Evolutionary conservation across 2,113 vertebrate species (phyloP), one percentile per base, ranked within the genome.

Genomic region (Malurus elegans): DNA sequence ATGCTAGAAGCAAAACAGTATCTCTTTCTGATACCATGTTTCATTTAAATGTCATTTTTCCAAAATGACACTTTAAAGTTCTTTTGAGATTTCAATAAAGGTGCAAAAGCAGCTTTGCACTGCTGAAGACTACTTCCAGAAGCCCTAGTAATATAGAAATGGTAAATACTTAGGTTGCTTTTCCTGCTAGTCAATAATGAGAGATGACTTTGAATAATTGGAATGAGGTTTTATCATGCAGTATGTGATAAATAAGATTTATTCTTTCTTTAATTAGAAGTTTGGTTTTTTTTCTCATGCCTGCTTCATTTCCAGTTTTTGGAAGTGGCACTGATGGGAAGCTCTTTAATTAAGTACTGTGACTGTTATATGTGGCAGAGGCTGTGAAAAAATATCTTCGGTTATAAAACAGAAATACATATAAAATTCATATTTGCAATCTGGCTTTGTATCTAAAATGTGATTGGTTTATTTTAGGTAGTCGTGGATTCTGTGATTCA

Each of bases 401-500:
- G 19, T 18, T 74, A 4, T 83, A 47, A 54, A 64, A 62, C 32
- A 21, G 20, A 47, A 58, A 92, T 56, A 62, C 8, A 14, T 24
- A 62, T 34, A 44, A 79, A 73, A 34, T 17, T 12, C 23, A 50
- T 40, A 34, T 65, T 47, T 2, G 3, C 17, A 73, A n/a, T 64
- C 29, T 87, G 31, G 9, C 86, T 88, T 89, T 45, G 45, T 60
- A 36, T 12, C 31, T 72, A 56, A 72, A 73, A 53, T 90, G 7
- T 79, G 16, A 83, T 89, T 86, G 36, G 38, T 64, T 96, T 79
- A 54, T 97, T 98, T 92, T 90, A 99, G 99, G 98, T 99, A 74
- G 97, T 98, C 3, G 98, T 99, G 93, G 98, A 99, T 97, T 98
- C 99, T 96, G 91, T 98, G 87, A 97, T 97, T 47, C 98, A 97